Evolutionary conservation across 2,797 vertebrate species (phyloP), one percentile per base, ranked within the genome.

Genomic region (Mus minutoides): DNA sequence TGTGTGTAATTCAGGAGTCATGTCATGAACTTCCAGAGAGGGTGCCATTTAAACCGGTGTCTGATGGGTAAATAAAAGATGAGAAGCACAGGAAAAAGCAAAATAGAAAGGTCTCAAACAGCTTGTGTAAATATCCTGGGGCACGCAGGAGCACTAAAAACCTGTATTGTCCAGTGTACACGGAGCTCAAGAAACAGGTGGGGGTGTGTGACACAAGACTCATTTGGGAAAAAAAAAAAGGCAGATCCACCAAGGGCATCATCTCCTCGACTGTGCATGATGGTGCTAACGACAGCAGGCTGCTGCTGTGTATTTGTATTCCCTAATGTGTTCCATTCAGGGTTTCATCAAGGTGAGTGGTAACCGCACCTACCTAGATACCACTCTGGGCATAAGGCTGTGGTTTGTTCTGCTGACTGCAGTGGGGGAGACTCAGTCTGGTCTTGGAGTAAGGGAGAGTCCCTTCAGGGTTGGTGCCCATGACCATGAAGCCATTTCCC

Each of bases 111-210:
- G 2, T 58, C 69, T 92, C 34, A 40, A 22, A 52, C 3, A 84
- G 37, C 16, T 82, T 43, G 3, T 87, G 54, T 29, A 89, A 95
- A 91, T 79, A 40, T 95, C 78, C 92, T 80, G 64, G 26, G 71
- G 91, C 56, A 84, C 52, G 69, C 1, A 40, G 6, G 40, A 43
- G 91, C 56, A 22, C 29, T 1, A 71, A 21, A 52, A 52, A 56
- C 26, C 34, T 49, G 24, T 34, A 60, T 49, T 40, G 17, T 67
- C 69, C 46, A 4, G 7, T 76, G 52, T n/a, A 1, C 3, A 21
- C 49, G 54, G 31, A 89, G 24, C 10, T 76, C 69, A 60, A 75
- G 64, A 92, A 88, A n/a, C 84, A 69, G 79, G 79, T 5, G 12
- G 12, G 7, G 3, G 2, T 29, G 7, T 37, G 6, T 4, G 64